phyloP scores from a whole-genome alignment of 2,797 vertebrate species.

The Buceros bicornis region DNA sequence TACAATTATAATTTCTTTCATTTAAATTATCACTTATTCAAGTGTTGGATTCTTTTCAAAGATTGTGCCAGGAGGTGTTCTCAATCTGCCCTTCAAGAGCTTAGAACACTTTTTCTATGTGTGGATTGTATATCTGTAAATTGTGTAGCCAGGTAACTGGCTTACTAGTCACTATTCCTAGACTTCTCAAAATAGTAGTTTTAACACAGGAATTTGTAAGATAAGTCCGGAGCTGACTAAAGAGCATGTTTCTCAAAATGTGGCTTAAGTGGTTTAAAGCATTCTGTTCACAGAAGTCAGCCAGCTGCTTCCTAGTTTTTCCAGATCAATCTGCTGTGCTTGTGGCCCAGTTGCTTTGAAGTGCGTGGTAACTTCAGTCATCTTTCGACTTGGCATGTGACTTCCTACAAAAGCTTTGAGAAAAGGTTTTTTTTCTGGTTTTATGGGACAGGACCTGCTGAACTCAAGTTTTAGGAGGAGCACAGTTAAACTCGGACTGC shows the following conservation, averaged over 20 bases:
- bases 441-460: background rate
- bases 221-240: background rate
- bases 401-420: background rate
- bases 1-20: background rate
- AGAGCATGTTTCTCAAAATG: background rate
- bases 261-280: background rate
- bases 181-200: background rate
- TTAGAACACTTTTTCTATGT: background rate
- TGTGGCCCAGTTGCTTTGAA: background rate
- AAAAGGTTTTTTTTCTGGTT: background rate
- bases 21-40: background rate
- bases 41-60: background rate
- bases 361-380: background rate
- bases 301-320: background rate
- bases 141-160: background rate
- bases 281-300: background rate
- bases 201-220: background rate
- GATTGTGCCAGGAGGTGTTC: background rate
- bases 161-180: background rate
- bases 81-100: background rate
- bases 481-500: background rate
- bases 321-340: rapidly evolving
- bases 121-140: background rate
- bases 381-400: background rate
- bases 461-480: background rate